phyloP scores from a whole-genome alignment of 2,888 invertebrate genomes.

The Meghimatium bilineatum region DNA sequence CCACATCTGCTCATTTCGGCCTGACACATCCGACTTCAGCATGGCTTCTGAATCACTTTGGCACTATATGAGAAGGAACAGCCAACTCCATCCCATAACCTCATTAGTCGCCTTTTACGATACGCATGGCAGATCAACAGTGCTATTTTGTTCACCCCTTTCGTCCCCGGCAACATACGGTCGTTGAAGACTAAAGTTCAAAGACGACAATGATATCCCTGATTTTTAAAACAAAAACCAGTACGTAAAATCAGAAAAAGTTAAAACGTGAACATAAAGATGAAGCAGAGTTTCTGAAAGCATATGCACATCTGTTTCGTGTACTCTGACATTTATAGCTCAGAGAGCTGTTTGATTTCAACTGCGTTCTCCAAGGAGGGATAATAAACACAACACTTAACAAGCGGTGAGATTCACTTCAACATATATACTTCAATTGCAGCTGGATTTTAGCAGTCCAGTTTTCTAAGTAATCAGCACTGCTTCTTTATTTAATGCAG shows the following conservation, averaged over 20 bases:
- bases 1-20: too few relatives aligned
- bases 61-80: too few relatives aligned
- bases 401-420: conserved; percentile 1
- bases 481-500: neutral
- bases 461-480: neutral
- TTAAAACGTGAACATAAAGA: conserved; percentile 3
- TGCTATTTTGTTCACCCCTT: too few relatives aligned
- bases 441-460: neutral
- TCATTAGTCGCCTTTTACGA: too few relatives aligned
- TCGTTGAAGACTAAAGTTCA: neutral
- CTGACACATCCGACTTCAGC: neutral
- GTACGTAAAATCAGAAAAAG: neutral
- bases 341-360: conserved; percentile 28
- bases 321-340: conserved; percentile 30
- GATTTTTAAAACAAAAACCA: conserved; percentile 2
- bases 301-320: conserved; percentile 22
- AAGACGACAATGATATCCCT: neutral
- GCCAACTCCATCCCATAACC: too few relatives aligned
- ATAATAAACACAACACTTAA: conserved; percentile 35
- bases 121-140: too few relatives aligned
- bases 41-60: too few relatives aligned
- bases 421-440: conserved; percentile 13
- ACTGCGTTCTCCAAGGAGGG: neutral
- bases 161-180: too few relatives aligned
- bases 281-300: neutral